Base-by-base conservation (phyloP, 2,797 vertebrate species). In the Neosilurus mollespiculum region DNA sequence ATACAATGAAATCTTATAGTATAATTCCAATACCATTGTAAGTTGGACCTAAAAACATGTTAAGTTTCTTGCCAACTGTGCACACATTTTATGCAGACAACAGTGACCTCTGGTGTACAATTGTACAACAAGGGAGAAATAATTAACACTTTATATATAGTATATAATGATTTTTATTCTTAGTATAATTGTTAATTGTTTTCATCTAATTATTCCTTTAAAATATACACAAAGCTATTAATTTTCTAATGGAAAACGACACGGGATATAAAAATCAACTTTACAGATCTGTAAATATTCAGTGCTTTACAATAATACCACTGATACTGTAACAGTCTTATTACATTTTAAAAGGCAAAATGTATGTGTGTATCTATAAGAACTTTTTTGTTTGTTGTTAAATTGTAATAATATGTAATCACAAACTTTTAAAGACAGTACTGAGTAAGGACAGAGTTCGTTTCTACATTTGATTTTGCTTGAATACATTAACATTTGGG, bases 101-200 rank as follows among this genome's bases (percentile, higher is more conserved):
- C 61, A 82, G 73, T 59, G 84, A 79, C 84, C 51, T 85, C 84
- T 85, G 61, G 66, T 85, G 84, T 66, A 51, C 30, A 78, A 65
- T 53, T 53, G 8, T 79, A 24, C 62, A 78, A 26, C 18, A 51
- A 9, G n/a, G 9, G 37, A 59, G 9, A 56, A 58, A 71, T 51
- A 24, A 53, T 54, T 2, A 26, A 59, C 16, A 16, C 16, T 37
- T 34, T 76, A 16, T 34, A 9, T 9, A 61, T 61, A 77, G 12
- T 16, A 61, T 43, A 43, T 43, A n/a, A 3, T 8, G 10, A 16
- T 62, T 15, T 54, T 75, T 22, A 5, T 34, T 34, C 4, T 78
- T 78, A 43, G 3, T 77, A 7, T 24, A 58, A 61, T 62, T 8
- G 22, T 61, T n/a, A 62, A 77, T 77, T 77, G 37, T 22, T 49